A percentile compares a stretch with the other conserved stretches of the same genome.
phyloP scores from a whole-genome alignment of 2,888 invertebrate species.

The Frankliniella intonsa region DNA sequence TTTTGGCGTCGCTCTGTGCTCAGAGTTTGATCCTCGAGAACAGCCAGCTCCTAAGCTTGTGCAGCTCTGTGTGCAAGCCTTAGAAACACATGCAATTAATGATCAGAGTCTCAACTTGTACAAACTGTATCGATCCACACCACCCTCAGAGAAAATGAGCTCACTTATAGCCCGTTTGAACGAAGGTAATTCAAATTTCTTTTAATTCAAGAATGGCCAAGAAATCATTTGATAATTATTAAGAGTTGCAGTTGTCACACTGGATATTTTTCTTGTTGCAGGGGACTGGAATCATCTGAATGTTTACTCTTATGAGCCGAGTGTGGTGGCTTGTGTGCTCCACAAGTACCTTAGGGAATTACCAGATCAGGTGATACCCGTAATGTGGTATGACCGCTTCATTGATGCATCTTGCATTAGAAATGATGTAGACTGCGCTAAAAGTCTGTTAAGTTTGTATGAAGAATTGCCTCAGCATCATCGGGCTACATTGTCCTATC shows the following conservation, averaged over 20 bases:
- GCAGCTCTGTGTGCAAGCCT: constrained; percentile 56
- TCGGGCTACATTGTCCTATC: constrained; percentile 56
- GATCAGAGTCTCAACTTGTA: constrained; percentile 56
- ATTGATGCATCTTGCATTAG: constrained; percentile 54
- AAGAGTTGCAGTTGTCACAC: too few relatives aligned
- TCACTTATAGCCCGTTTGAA: constrained; percentile 54
- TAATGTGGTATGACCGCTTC: constrained; percentile 66
- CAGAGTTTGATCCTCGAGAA: constrained; percentile 56
- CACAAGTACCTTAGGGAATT: constrained; percentile 69
- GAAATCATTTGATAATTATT: too few relatives aligned
- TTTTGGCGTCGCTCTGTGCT: constrained; percentile 60
- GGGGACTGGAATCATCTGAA: constrained; percentile 41
- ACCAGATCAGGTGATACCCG: constrained; percentile 70
- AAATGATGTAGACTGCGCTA: constrained; percentile 55
- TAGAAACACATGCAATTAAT: constrained; percentile 56
- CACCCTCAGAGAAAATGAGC: constrained; percentile 56
- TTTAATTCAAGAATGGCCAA: constrained; percentile 32
- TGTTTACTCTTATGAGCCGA: constrained; percentile 36
- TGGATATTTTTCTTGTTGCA: constrained; percentile 45
- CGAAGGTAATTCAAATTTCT: constrained; percentile 44
- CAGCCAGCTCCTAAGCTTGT: constrained; percentile 58
- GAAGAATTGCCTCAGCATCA: constrained; percentile 62
- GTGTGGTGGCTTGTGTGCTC: constrained; percentile 56
- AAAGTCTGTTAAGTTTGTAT: constrained; percentile 52
- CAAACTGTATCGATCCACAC: constrained; percentile 60